A percentile compares a stretch with the other conserved stretches of the same genome.
These are phyloP conservation scores for Tachycineta bicolor DNA, from an alignment of 2,113 vertebrate species.

Conservation along the genomic window DNA sequence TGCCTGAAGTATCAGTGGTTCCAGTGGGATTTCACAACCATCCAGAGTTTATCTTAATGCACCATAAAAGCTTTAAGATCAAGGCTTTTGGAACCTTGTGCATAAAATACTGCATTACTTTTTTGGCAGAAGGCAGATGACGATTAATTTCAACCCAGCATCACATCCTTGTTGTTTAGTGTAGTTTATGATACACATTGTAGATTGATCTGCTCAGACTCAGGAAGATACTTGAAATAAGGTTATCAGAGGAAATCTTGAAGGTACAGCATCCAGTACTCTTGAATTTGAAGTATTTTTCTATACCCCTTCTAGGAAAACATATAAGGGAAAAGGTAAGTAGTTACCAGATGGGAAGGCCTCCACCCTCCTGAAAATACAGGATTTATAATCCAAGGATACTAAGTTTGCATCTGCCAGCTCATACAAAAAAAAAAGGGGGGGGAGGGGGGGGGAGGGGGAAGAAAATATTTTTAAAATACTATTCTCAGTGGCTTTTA, in stretches of 20 bases:
- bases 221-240: neutral
- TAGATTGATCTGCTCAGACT: neutral
- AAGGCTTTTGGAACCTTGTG: neutral
- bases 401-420: neutral
- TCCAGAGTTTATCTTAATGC: neutral
- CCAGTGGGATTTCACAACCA: neutral
- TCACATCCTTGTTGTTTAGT: neutral
- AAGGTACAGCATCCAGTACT: neutral
- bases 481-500: neutral
- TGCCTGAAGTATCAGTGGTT: neutral
- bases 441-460: accelerated
- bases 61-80: neutral
- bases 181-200: accelerated
- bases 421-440: neutral
- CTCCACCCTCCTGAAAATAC: neutral
- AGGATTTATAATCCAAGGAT: neutral
- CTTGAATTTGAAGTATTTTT: neutral
- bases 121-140: neutral
- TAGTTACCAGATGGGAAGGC: neutral
- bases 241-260: neutral
- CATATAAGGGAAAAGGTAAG: neutral
- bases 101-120: neutral
- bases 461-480: neutral
- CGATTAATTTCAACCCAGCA: neutral
- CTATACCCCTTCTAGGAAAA: neutral